Base-by-base conservation (phyloP, 2,888 invertebrate genomes). In the Fragum sueziense region DNA sequence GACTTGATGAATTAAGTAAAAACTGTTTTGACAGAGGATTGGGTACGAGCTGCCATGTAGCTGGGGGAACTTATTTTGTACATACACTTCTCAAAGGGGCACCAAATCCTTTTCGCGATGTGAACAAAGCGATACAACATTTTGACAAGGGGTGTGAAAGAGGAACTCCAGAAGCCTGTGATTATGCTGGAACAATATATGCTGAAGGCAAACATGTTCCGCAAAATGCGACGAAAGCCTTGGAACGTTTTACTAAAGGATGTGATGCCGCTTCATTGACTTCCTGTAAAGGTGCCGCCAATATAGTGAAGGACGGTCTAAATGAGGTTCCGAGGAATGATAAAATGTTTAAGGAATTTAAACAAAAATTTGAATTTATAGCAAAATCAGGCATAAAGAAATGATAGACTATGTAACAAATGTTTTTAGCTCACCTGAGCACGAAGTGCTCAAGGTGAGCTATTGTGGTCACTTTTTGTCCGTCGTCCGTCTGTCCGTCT, bases 271-370 rank as follows among this genome's bases (percentile, higher is more conserved):
- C 96, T 27, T 96, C 85, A 33, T 33, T 97, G 92, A 96, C 96
- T 90, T 97, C 97, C 0, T 99, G 99, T 94, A 96, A 96, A 0
- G 98, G 98, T 94, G 94, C 98, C 0, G 76, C 76, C 2, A 6
- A 14, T 4, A 29, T 73, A 1, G 79, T 74, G 54, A 54, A 29
- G 29, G 22, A 69, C 9, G 82, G 78, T 34, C 33, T 59, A 68
- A n/a, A 54, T 29, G 79, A 74, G 22, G 74, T 70, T 2, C 20
- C 41, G 25, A 47, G 34, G 33, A 47, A 74, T 71, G 59, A 57
- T 7, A 31, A 59, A 29, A 25, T 57, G 47, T 71, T 41, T 31
- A 47, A 71, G 25, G 59, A 71, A 33, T 79, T 74, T 51, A 57
- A 20, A 1, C 22, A 65, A 52, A 72, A 72, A 65, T 62, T 62